Conservation (phyloP, 2,797 vertebrate genomes). For the Melanotaenia parkinsoni region DNA sequence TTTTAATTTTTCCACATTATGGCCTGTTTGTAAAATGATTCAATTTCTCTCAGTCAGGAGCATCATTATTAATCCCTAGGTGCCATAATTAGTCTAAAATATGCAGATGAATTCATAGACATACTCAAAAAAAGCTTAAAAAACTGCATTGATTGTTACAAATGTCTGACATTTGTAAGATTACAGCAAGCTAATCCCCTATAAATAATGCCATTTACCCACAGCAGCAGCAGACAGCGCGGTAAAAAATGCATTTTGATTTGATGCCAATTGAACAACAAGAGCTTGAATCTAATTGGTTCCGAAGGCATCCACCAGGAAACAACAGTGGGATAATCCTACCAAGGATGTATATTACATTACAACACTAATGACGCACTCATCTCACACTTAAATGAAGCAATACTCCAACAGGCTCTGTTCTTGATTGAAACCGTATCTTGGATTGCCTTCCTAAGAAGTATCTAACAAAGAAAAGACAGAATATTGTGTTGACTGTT, state of each 20-base stretch:
- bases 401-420: conserved; percentile 3
- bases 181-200: conserved; percentile 53
- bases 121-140: conserved; percentile 18
- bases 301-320: conserved; percentile 44
- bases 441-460: conserved; percentile 10
- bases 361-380: conserved; percentile 47
- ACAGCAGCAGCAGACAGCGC: conserved; percentile 38
- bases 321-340: conserved; percentile 48
- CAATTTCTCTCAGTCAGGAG: background rate
- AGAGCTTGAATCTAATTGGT: conserved; percentile 53
- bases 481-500: conserved; percentile 9
- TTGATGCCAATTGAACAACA: conserved; percentile 45
- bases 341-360: conserved; percentile 32
- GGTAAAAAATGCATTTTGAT: conserved; percentile 47
- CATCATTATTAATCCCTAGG: background rate
- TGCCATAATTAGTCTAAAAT: conserved; percentile 17
- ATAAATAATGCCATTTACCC: conserved; percentile 48
- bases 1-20: background rate
- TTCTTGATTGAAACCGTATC: conserved; percentile 1
- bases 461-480: background rate
- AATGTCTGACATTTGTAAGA: conserved; percentile 49
- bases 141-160: conserved; percentile 24
- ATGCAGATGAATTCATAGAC: conserved; percentile 29
- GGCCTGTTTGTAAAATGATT: background rate
- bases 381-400: conserved; percentile 23